Percentiles rank a stretch among this genome's conserved stretches.
phyloP scores from a whole-genome alignment of 2,797 vertebrate species.

The Echeneis naucrates region DNA sequence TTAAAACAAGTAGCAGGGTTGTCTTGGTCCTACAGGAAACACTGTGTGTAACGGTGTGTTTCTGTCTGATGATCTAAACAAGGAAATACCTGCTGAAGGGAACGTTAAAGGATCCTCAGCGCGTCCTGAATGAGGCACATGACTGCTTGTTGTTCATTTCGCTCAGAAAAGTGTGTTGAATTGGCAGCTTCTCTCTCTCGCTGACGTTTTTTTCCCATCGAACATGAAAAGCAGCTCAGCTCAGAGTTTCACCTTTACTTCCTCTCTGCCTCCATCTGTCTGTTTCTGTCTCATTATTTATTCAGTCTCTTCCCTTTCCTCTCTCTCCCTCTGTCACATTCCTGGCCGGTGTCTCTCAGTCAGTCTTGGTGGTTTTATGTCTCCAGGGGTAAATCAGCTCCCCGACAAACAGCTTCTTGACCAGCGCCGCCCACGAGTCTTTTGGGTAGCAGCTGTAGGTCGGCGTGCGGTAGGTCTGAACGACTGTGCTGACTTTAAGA shows the following conservation, averaged over 20 bases:
- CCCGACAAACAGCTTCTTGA: constrained; percentile 94
- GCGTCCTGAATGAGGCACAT: background rate
- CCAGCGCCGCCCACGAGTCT: constrained; percentile 92
- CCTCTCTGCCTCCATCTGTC: constrained; percentile 8
- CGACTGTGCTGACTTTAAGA: constrained; percentile 82
- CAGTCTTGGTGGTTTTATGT: constrained; percentile 90
- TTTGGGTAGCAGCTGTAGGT: constrained; percentile 92
- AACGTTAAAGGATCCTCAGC: background rate
- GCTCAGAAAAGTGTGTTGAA: background rate
- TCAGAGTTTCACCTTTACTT: constrained; percentile 10
- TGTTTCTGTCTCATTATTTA: constrained; percentile 33
- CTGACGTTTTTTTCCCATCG: constrained; percentile 7
- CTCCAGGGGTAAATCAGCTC: constrained; percentile 98
- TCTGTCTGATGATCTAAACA: background rate
- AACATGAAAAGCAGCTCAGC: background rate
- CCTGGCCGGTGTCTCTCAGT: constrained; percentile 74
- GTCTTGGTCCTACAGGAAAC: background rate
- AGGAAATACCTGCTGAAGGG: background rate
- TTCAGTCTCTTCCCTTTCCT: constrained; percentile 46
- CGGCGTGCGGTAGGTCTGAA: constrained; percentile 89
- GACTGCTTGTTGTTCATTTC: constrained; percentile 14
- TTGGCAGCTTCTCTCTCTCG: constrained; percentile 9
- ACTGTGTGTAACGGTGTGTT: background rate
- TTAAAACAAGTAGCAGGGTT: background rate
- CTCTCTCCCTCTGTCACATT: background rate